Base-by-base conservation (phyloP, 1,140 invertebrate species). In the Pararge aegeria region DNA sequence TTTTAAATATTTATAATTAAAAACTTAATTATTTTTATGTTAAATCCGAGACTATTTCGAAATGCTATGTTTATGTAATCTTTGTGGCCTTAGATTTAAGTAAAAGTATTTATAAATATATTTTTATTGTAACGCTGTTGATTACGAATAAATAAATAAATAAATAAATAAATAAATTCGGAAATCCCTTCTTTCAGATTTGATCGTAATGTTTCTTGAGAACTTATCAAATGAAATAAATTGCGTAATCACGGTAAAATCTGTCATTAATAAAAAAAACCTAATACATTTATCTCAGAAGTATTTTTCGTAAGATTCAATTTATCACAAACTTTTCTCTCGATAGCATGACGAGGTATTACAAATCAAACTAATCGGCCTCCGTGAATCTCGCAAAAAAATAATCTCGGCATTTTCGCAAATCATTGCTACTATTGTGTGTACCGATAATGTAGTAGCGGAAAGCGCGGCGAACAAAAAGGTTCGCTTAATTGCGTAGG, bases 361-460 rank as follows among this genome's bases (percentile, higher is more conserved):
- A 77, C 78, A 78, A 81, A 77, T 83, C 77, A 75, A 63, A 54
- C 56, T 55, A 70, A 69, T 78, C 70, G 64, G 66, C 70, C 70
- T 62, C 55, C 21, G 29, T 19, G 19, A 49, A 56, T 37, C 29
- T 65, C 49, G 46, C 34, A 50, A 55, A 77, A 85, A 83, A 83
- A 84, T 72, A 84, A 87, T 87, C 75, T 83, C 69, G 48, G 69
- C 68, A 55, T 83, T 87, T 80, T 80, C 83, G 86, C 86, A 89
- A 89, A 80, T 89, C 86, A 89, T 80, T 63, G 64, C 68, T 56
- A 68, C 73, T 75, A 87, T 89, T 89, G 86, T 89, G 86, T 89
- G 75, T 78, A 65, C 71, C 73, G 76, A 86, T 85, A 86, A 87
- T 89, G 83, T 80, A 83, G 76, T 83, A 73, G 78, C 70, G 73